Base-by-base conservation (phyloP, 2,113 vertebrate species). In the Cololabis saira region DNA sequence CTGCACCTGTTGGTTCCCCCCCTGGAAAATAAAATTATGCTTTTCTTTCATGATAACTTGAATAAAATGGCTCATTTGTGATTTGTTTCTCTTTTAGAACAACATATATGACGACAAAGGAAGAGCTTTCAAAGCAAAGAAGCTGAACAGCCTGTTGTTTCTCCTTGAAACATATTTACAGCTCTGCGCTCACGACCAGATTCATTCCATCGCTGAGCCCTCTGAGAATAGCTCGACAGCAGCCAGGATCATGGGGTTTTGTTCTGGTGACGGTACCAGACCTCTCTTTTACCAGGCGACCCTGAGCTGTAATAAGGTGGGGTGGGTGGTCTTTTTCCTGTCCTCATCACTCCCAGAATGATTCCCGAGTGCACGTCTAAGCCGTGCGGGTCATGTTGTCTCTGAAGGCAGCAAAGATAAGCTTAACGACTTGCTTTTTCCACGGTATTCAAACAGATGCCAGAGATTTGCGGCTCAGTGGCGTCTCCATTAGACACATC, bases 311-410 rank as follows among this genome's bases (percentile, higher is more conserved):
- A 60, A 44, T 13, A 68, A 19, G 47, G 61, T 15, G 51, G 58
- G 48, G 17, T 52, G 51, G 18, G 12, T 44, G 48, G 8, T 65
- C 37, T 81, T 52, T 74, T 80, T 76, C 60, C 64, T 57, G 12
- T 51, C 66, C n/a, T 16, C 49, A 52, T 74, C 68, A 63, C 44
- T 51, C 24, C 55, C 44, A 50, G 37, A 45, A 51, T 76, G 45
- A 37, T 37, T 70, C n/a, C 24, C 52, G 7, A 56, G 41, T 21
- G 50, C 37, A 63, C 41, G 50, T 47, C 22, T 22, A 47, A 63
- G 21, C 71, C 17, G 47, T 15, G 72, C 77, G 83, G 82, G 80
- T 86, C 85, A 89, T 33, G 70, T 57, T 50, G 71, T 79, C 72
- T 71, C 65, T 59, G 42, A 76, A 59, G 72, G 52, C 76, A 63